phyloP scores from a whole-genome alignment of 2,888 invertebrate genomes.

The Agrypnus murinus region DNA sequence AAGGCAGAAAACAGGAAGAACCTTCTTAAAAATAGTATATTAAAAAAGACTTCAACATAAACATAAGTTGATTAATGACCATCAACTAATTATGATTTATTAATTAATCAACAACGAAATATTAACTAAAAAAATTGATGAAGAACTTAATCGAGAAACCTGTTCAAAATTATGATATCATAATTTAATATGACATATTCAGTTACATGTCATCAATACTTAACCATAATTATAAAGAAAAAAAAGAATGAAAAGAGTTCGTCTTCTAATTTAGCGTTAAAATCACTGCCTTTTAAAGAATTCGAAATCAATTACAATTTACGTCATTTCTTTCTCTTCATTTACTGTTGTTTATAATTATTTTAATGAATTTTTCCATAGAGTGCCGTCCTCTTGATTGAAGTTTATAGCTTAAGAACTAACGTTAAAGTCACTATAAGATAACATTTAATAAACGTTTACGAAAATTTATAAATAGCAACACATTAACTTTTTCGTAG shows the following conservation, averaged over 20 bases:
- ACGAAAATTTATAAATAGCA: constrained; percentile 4
- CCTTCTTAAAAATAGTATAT: too few relatives aligned
- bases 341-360: too few relatives aligned
- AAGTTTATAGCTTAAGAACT: neutral
- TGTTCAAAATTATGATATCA: neutral
- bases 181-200: neutral
- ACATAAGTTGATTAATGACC: constrained; percentile 3
- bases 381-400: neutral
- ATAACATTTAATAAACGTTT: neutral
- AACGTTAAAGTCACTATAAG: constrained; percentile 3
- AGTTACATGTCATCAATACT: neutral
- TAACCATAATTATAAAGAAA: too few relatives aligned
- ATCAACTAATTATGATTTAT: neutral
- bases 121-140: neutral
- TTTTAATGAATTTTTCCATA: too few relatives aligned
- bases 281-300: neutral
- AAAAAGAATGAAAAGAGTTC: neutral
- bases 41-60: neutral
- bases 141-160: neutral
- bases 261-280: neutral
- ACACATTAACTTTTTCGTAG: neutral
- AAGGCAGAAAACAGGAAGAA: too few relatives aligned
- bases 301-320: neutral
- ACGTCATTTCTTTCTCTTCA: neutral
- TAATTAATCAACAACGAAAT: constrained; percentile 4